Percentiles rank a stretch among this genome's conserved stretches.
These are phyloP conservation scores for Emberiza fucata DNA, from an alignment of 2,113 vertebrate species.

Conservation along the genomic window DNA sequence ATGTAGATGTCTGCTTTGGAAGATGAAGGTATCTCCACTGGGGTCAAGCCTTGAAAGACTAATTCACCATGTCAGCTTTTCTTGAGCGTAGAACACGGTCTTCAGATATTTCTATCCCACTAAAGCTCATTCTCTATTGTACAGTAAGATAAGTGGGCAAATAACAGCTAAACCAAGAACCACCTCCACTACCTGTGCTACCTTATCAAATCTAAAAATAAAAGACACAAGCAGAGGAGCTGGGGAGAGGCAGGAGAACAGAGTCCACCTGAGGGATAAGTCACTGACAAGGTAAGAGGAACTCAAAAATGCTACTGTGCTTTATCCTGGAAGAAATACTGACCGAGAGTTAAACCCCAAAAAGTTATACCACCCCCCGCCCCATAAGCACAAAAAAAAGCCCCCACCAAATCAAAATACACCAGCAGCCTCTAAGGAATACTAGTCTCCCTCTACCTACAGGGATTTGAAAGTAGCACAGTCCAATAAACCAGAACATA, in stretches of 20 bases:
- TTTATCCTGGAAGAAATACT: not conserved
- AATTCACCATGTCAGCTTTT: not conserved
- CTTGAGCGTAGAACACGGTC: not conserved
- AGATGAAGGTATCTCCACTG: not conserved
- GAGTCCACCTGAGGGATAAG: not conserved
- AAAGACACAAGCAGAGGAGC: not conserved
- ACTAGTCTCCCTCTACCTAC: not conserved
- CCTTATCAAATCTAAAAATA: not conserved
- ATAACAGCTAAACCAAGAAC: not conserved
- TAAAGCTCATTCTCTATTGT: not conserved
- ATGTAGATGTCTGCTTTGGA: not conserved
- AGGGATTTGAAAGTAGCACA: not conserved
- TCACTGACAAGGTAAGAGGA: not conserved
- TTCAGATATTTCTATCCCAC: not conserved
- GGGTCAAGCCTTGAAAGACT: not conserved
- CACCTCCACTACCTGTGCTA: not conserved
- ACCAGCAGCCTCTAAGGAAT: not conserved
- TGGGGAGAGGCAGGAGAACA: not conserved
- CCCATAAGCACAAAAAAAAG: not conserved
- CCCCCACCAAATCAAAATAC: not conserved
- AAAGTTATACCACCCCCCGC: not conserved
- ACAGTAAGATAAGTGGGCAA: not conserved
- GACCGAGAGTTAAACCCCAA: not conserved
- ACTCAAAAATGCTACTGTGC: not conserved
- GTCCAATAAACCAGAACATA: not conserved